Evolutionary conservation across 2,113 vertebrate species (phyloP).

Genomic region (Forbesichthys agassizii): DNA sequence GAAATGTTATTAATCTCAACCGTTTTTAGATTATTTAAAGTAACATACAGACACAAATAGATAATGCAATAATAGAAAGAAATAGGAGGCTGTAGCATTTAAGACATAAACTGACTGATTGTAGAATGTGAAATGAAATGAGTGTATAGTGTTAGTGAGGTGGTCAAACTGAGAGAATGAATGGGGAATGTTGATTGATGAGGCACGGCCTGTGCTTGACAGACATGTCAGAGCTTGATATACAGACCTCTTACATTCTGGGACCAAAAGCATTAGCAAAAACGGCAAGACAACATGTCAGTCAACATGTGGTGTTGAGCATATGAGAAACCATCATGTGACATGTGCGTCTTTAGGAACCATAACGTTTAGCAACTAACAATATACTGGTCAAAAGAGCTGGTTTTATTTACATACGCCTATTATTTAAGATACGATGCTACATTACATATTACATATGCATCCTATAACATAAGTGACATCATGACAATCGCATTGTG

Average conservation of each 20-base stretch:
- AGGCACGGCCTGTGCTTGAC: constrained; percentile 41
- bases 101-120: constrained; percentile 23
- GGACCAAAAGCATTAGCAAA: constrained; percentile 59
- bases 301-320: constrained; percentile 51
- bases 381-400: too few relatives aligned
- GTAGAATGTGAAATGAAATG: constrained; percentile 30
- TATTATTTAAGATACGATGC: too few relatives aligned
- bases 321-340: constrained; percentile 42
- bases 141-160: not conserved
- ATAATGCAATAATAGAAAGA: not conserved
- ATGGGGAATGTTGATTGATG: constrained; percentile 42
- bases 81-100: constrained; percentile 20
- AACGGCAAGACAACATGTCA: constrained; percentile 53
- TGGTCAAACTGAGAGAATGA: constrained; percentile 18
- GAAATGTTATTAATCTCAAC: constrained; percentile 10
- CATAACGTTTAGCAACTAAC: not conserved
- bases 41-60: constrained; percentile 20
- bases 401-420: too few relatives aligned
- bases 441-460: too few relatives aligned
- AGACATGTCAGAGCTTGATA: constrained; percentile 53
- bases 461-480: too few relatives aligned
- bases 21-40: too few relatives aligned
- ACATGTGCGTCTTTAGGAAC: constrained; percentile 39
- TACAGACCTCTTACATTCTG: constrained; percentile 47
- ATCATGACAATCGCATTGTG: too few relatives aligned